Conservation (phyloP, 2,888 invertebrate genomes). For the Luffia ferchaultella region DNA sequence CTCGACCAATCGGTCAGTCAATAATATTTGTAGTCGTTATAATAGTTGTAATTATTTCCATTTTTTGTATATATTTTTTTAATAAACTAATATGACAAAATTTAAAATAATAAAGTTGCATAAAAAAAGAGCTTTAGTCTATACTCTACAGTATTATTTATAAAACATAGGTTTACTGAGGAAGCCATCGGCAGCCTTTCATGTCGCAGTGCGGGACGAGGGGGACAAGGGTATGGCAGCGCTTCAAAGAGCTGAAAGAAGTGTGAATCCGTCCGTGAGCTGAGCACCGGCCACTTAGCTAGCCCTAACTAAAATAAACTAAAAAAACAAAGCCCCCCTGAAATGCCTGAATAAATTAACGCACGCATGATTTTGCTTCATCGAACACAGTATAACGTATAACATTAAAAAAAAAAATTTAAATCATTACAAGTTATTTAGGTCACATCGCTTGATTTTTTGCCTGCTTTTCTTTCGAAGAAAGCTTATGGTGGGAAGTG, state of each 20-base stretch:
- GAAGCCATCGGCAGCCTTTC: conserved; percentile 28
- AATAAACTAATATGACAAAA: no score
- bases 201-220: background rate
- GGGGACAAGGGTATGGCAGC: conserved; percentile 20
- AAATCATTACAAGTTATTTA: no score
- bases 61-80: no score
- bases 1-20: no score
- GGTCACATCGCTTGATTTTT: no score
- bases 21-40: no score
- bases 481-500: no score
- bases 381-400: no score
- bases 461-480: no score
- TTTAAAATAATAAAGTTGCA: background rate
- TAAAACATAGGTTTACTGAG: background rate
- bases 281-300: conserved; percentile 36
- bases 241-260: conserved; percentile 51
- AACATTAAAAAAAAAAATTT: no score
- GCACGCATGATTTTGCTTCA: conserved; percentile 35
- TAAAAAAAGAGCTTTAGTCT: background rate
- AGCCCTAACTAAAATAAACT: conserved; percentile 43
- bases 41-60: no score
- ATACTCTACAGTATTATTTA: background rate
- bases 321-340: conserved; percentile 12
- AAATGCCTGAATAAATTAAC: no score
- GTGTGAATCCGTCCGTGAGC: conserved; percentile 51